These are phyloP conservation scores for Eilema griseolum DNA, from an alignment of 2,888 invertebrate species.

Conservation along the genomic window DNA sequence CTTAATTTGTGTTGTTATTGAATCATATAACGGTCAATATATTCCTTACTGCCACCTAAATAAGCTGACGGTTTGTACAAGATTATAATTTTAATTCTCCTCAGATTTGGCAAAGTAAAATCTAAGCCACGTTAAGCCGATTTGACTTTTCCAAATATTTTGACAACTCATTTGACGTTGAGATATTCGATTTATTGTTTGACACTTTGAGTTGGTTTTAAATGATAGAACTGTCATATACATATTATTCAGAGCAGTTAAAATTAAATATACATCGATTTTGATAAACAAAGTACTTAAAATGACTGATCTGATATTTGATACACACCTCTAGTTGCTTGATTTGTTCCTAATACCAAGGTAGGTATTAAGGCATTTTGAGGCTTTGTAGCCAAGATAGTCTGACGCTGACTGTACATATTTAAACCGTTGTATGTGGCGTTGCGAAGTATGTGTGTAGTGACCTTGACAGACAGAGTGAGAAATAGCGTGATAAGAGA, in stretches of 20 bases:
- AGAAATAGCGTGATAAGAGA: too few relatives aligned
- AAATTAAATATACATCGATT: too few relatives aligned
- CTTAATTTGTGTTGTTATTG: not conserved
- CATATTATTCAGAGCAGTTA: not conserved
- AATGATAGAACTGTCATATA: not conserved
- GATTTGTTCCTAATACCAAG: too few relatives aligned
- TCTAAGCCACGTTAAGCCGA: conserved; percentile 5
- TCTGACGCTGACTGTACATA: too few relatives aligned
- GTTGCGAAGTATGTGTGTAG: too few relatives aligned
- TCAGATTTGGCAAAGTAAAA: not conserved
- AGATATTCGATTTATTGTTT: not conserved
- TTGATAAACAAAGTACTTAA: too few relatives aligned
- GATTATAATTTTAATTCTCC: not conserved
- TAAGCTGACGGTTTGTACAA: not conserved
- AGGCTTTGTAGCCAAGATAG: too few relatives aligned
- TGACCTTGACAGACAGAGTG: too few relatives aligned
- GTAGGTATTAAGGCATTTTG: too few relatives aligned
- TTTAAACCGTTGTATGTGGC: too few relatives aligned
- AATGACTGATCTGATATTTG: too few relatives aligned
- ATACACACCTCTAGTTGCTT: too few relatives aligned
- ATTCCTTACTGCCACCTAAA: not conserved
- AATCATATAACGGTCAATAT: not conserved
- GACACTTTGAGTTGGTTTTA: not conserved
- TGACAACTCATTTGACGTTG: conserved; percentile 11
- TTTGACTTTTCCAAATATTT: conserved; percentile 10